phyloP scores from a whole-genome alignment of 2,113 vertebrate species.

The Atractosteus spatula region DNA sequence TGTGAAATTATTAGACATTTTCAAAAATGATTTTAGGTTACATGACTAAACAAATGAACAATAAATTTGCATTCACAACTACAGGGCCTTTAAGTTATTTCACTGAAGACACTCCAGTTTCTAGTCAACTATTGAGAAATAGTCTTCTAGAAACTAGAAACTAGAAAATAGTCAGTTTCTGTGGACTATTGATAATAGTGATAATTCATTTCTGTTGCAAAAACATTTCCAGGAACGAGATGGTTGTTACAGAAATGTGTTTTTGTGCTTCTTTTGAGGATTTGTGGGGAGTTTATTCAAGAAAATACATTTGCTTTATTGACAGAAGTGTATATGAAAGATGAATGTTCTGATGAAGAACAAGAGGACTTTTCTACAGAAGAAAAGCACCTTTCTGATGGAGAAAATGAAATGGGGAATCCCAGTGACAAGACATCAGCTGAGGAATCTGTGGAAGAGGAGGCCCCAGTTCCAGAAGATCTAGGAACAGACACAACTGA shows the following conservation, averaged over 20 bases:
- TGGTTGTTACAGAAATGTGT: too few relatives aligned
- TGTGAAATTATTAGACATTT: too few relatives aligned
- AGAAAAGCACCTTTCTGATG: constrained; percentile 51
- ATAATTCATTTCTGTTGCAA: too few relatives aligned
- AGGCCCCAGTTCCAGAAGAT: constrained; percentile 43
- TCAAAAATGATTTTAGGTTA: too few relatives aligned
- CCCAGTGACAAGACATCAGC: constrained; percentile 40
- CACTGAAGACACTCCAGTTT: background rate
- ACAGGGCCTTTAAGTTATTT: background rate
- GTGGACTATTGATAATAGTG: too few relatives aligned
- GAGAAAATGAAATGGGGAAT: constrained; percentile 50
- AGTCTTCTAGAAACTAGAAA: too few relatives aligned
- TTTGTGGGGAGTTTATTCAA: background rate
- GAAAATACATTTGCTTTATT: constrained; percentile 19
- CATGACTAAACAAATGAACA: too few relatives aligned
- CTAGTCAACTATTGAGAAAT: too few relatives aligned
- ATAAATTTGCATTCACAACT: background rate
- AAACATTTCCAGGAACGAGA: background rate
- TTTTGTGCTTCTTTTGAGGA: background rate
- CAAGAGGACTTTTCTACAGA: constrained; percentile 34
- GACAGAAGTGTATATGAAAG: constrained; percentile 49
- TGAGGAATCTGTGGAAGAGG: constrained; percentile 56
- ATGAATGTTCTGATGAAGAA: constrained; percentile 43
- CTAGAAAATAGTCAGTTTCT: background rate
- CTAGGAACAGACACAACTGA: constrained; percentile 28